Conservation (phyloP, 2,797 vertebrate species). For the Scyliorhinus canicula region DNA sequence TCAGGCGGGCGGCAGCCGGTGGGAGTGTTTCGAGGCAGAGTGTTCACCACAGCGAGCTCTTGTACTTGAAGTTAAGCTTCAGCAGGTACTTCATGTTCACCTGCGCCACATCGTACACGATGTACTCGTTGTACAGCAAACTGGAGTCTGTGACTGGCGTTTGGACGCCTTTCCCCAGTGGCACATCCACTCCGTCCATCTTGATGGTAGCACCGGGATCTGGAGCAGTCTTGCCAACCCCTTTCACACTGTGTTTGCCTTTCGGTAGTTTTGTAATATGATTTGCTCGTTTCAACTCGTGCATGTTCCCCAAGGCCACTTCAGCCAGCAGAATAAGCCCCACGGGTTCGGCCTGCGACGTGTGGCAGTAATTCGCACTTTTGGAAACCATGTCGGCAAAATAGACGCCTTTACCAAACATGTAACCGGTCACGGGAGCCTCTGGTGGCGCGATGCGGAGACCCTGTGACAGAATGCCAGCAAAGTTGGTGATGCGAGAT, state of each 20-base stretch:
- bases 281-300: too few species aligned
- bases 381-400: conserved; percentile 99
- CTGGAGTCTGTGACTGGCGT: too few species aligned
- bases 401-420: conserved; percentile 98
- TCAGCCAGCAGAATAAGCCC: conserved; percentile 87
- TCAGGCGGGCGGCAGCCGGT: too few species aligned
- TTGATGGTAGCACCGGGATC: too few species aligned
- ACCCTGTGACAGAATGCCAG: conserved; percentile 93
- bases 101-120: conserved; percentile 36
- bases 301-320: conserved; percentile 90
- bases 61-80: conserved; percentile 37
- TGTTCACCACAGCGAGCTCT: background rate
- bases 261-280: background rate
- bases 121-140: background rate
- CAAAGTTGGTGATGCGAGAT: conserved; percentile 92
- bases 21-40: too few species aligned
- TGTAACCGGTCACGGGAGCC: conserved; percentile 97
- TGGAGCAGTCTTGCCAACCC: too few species aligned
- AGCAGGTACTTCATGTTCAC: conserved; percentile 36
- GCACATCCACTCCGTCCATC: too few species aligned
- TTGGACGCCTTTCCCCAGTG: too few species aligned
- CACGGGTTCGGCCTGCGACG: conserved; percentile 81
- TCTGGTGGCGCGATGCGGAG: conserved; percentile 94
- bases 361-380: conserved; percentile 98
- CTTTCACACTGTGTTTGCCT: background rate